These are phyloP conservation scores for Erinaceus europaeus DNA, from an alignment of 2,113 vertebrate species.

Conservation along the genomic window DNA sequence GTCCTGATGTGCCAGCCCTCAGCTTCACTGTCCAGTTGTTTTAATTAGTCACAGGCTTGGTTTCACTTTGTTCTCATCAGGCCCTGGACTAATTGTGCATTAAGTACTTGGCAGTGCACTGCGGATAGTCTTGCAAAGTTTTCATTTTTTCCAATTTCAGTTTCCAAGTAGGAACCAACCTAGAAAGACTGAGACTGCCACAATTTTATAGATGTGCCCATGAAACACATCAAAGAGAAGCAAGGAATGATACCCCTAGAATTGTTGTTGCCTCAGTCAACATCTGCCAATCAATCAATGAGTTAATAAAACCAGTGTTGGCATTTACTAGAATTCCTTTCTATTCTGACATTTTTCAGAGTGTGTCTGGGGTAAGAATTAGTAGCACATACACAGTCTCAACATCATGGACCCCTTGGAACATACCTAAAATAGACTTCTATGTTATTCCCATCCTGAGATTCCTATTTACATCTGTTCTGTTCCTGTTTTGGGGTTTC, in stretches of 20 bases:
- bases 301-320: no score
- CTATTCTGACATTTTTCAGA: background rate
- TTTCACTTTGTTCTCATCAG: conserved; percentile 30
- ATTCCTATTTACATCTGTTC: no score
- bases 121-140: background rate
- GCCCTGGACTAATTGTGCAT: conserved; percentile 10
- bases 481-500: no score
- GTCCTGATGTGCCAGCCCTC: background rate
- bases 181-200: background rate
- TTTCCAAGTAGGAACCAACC: background rate
- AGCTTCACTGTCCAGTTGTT: background rate
- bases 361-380: no score
- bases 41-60: background rate
- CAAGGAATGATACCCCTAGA: no score
- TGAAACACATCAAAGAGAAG: background rate
- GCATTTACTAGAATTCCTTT: background rate
- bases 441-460: no score
- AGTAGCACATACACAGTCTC: no score
- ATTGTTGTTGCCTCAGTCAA: no score
- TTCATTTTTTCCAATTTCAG: background rate
- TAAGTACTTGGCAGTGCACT: conserved; percentile 1
- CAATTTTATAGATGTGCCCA: background rate
- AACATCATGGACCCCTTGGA: no score
- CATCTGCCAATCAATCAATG: no score
- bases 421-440: no score